These are phyloP conservation scores for Sinocyclocheilus anophthalmus DNA, from an alignment of 2,113 vertebrate species.

Conservation along the genomic window DNA sequence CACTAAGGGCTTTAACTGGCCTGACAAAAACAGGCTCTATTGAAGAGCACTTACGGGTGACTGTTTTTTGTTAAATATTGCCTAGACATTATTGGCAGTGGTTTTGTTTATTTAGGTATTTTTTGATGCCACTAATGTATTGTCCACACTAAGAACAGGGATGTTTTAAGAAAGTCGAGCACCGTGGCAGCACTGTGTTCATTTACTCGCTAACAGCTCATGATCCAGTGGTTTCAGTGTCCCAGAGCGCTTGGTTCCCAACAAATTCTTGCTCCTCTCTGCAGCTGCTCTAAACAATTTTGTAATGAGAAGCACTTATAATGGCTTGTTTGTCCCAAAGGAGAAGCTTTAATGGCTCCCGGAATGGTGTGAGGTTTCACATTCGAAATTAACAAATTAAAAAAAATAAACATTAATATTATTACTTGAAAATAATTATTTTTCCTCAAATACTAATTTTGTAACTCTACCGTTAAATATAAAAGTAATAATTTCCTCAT, in stretches of 20 bases:
- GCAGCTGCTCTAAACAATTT: neutral
- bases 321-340: too few species aligned
- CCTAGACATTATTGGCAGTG: neutral
- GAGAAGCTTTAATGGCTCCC: neutral
- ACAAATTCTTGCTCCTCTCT: neutral
- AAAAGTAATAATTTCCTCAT: neutral
- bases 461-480: neutral
- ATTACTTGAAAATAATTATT: neutral
- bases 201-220: neutral
- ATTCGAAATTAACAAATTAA: neutral
- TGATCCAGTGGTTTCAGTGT: neutral
- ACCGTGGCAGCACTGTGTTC: neutral
- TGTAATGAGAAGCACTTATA: too few species aligned
- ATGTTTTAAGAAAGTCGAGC: neutral
- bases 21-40: constrained; percentile 2
- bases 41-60: constrained; percentile 40
- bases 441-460: neutral
- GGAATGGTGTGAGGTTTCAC: neutral
- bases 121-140: neutral
- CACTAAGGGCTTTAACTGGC: neutral
- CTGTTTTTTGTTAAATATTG: constrained; percentile 13
- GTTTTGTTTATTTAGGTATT: neutral
- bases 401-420: neutral
- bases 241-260: neutral
- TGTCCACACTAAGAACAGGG: neutral